A percentile compares a stretch with the other conserved stretches of the same genome.
phyloP scores from a whole-genome alignment of 1,140 invertebrate species.

The Drosophila teissieri region DNA sequence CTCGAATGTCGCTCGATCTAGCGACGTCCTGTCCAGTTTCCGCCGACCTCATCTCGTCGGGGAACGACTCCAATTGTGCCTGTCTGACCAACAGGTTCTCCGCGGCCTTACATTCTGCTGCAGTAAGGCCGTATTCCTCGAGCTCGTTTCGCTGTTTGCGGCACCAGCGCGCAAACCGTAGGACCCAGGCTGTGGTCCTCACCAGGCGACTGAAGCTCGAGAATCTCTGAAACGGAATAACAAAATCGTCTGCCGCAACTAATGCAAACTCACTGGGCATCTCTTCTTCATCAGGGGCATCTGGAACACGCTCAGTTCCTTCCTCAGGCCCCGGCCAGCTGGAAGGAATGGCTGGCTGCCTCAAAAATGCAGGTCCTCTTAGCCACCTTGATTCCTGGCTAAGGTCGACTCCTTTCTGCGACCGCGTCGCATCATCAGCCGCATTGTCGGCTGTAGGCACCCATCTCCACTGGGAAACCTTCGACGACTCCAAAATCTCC shows the following conservation, averaged over 20 bases:
- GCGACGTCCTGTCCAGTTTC: background rate
- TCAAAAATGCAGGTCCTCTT: background rate
- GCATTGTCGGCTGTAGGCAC: too few relatives aligned
- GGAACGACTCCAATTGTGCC: slow-evolving; percentile 2
- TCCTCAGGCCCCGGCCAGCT: background rate
- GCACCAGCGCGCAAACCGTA: slow-evolving; percentile 4
- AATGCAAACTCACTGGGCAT: slow-evolving; percentile 8
- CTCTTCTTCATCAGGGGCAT: background rate
- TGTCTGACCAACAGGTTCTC: slow-evolving; percentile 11
- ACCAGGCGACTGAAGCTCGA: background rate
- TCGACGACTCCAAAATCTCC: slow-evolving; percentile 51
- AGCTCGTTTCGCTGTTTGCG: background rate
- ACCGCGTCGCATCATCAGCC: too few relatives aligned
- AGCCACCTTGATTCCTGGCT: too few relatives aligned
- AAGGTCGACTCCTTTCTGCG: too few relatives aligned
- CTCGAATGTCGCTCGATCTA: background rate
- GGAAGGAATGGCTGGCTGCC: background rate
- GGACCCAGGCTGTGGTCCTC: background rate
- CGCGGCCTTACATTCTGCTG: background rate
- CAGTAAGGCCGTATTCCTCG: background rate
- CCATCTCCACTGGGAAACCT: background rate
- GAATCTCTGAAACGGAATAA: background rate
- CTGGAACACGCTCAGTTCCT: background rate
- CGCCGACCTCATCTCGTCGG: background rate
- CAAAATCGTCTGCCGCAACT: background rate